A percentile compares a stretch with the other conserved stretches of the same genome.
These are phyloP conservation scores for Porites cylindrica DNA, from an alignment of 92 coral and sea anemone genomes.

Conservation along the genomic window DNA sequence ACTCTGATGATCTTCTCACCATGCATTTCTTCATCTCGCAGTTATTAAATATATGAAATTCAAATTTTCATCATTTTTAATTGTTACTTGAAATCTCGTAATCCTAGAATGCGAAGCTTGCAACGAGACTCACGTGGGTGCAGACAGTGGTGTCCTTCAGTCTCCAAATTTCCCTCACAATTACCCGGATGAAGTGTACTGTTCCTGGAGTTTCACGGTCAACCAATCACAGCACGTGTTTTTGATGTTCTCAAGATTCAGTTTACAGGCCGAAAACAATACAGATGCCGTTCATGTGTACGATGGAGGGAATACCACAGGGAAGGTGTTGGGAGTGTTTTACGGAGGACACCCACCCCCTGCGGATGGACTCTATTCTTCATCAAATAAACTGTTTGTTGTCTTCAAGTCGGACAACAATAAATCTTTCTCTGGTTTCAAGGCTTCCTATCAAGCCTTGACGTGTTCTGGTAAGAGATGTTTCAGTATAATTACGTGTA, in stretches of 20 bases:
- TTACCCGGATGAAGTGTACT: slow-evolving; percentile 75
- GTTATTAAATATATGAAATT: too few relatives aligned
- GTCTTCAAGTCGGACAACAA: slow-evolving; percentile 51
- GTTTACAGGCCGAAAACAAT: slow-evolving; percentile 21
- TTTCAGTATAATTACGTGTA: too few relatives aligned
- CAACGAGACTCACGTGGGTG: background rate
- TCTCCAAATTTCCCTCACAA: slow-evolving; percentile 67
- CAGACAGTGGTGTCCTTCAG: slow-evolving; percentile 63
- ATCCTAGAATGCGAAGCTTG: too few relatives aligned
- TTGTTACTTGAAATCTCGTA: too few relatives aligned
- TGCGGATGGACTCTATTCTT: slow-evolving; percentile 36
- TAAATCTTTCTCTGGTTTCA: slow-evolving; percentile 32
- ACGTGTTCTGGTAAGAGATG: slow-evolving; percentile 15
- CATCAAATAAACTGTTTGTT: slow-evolving; percentile 47
- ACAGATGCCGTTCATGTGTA: slow-evolving; percentile 51
- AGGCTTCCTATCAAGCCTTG: slow-evolving; percentile 1
- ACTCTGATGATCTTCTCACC: too few relatives aligned
- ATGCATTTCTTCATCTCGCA: too few relatives aligned
- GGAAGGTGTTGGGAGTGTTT: slow-evolving; percentile 27
- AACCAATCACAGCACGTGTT: slow-evolving; percentile 35
- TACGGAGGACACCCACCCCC: background rate
- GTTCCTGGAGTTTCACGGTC: slow-evolving; percentile 73
- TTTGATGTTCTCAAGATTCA: slow-evolving; percentile 49
- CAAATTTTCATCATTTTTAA: too few relatives aligned
- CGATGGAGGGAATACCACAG: slow-evolving; percentile 54